Conservation (phyloP, 92 coral and sea anemone genomes). For the Anthopleura xanthogrammica region DNA sequence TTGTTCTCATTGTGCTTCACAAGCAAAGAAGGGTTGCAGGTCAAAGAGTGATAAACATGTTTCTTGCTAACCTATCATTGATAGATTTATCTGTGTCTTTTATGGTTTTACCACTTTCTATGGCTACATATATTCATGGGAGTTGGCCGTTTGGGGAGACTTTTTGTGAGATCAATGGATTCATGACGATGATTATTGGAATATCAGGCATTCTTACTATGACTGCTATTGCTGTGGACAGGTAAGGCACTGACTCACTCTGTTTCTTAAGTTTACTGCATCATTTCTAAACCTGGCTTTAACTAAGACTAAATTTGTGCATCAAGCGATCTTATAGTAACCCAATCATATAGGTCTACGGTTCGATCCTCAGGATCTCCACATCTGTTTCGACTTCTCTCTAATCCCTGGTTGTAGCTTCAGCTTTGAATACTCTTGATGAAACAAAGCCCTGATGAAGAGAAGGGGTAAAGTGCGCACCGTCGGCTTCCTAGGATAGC, state of each 20-base stretch:
- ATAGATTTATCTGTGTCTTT: constrained; percentile 61
- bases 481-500: too few relatives aligned
- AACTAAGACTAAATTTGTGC: too few relatives aligned
- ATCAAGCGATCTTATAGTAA: too few relatives aligned
- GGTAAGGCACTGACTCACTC: constrained; percentile 34
- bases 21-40: constrained; percentile 58
- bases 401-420: too few relatives aligned
- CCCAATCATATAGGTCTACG: too few relatives aligned
- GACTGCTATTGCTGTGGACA: constrained; percentile 72
- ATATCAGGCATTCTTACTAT: constrained; percentile 64
- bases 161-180: constrained; percentile 69
- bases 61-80: constrained; percentile 63
- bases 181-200: constrained; percentile 66
- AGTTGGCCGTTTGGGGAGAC: constrained; percentile 47
- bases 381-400: too few relatives aligned
- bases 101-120: constrained; percentile 56
- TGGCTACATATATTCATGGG: constrained; percentile 43
- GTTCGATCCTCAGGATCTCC: too few relatives aligned
- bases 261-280: neutral
- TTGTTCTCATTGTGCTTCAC: constrained; percentile 54
- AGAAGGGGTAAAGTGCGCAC: too few relatives aligned
- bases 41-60: constrained; percentile 56
- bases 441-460: too few relatives aligned
- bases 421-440: too few relatives aligned
- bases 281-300: neutral